Percentiles rank a stretch among this genome's conserved stretches.
Conservation (phyloP, 2,113 vertebrate genomes). For the Calidris pygmaea region DNA sequence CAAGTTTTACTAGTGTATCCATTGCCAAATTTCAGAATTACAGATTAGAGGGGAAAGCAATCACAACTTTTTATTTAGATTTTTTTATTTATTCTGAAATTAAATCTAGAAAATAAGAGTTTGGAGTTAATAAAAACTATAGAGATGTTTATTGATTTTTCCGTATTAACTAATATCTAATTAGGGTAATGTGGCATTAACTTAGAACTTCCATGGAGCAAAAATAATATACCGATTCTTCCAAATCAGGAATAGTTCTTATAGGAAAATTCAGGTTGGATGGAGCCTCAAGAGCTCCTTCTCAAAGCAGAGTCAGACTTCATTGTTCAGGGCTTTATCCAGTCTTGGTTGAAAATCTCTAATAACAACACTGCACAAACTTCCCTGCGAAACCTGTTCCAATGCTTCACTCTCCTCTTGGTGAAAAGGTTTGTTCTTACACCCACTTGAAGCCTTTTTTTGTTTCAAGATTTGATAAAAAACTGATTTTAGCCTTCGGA, state of each 20-base stretch:
- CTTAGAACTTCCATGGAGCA: not conserved
- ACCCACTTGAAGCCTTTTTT: not conserved
- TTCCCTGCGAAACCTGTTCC: not conserved
- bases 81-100: not conserved
- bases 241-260: not conserved
- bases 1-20: not conserved
- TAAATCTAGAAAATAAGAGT: not conserved
- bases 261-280: not conserved
- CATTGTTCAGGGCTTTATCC: not conserved
- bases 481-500: not conserved
- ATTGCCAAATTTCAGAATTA: not conserved
- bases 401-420: fast-evolving
- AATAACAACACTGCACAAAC: not conserved
- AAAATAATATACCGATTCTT: not conserved
- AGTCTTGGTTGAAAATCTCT: not conserved
- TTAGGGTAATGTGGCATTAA: not conserved
- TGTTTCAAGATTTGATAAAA: not conserved
- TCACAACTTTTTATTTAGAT: not conserved
- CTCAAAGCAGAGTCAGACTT: not conserved
- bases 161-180: not conserved
- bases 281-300: not conserved
- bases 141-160: not conserved
- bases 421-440: not conserved
- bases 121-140: not conserved
- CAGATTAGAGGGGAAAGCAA: not conserved